phyloP scores from a whole-genome alignment of 2,888 invertebrate genomes.

The Amaurobius ferox region DNA sequence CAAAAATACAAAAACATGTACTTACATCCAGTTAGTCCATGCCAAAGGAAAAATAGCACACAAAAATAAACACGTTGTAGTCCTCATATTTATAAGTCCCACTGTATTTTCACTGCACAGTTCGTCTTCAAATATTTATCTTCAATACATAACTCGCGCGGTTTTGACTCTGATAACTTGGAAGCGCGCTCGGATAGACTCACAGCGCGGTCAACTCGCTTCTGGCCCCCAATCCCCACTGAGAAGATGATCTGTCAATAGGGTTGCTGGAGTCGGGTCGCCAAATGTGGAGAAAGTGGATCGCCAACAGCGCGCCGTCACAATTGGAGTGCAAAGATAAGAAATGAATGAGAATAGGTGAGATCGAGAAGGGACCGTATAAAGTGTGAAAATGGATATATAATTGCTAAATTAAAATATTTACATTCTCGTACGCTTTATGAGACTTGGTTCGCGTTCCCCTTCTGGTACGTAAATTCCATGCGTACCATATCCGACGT shows the following conservation, averaged over 20 bases:
- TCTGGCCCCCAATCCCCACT: constrained; percentile 30
- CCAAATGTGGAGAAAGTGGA: not conserved
- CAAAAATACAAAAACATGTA: constrained; percentile 5
- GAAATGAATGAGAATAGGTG: constrained; percentile 8
- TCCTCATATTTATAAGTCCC: constrained; percentile 13
- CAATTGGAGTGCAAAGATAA: constrained; percentile 35
- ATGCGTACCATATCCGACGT: too few relatives aligned
- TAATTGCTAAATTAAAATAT: too few relatives aligned
- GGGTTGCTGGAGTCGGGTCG: constrained; percentile 39
- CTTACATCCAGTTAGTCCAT: constrained; percentile 62
- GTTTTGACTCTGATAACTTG: not conserved
- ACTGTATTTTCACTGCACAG: not conserved
- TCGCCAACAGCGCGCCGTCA: constrained; percentile 25
- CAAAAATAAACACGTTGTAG: constrained; percentile 41
- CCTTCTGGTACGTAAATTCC: too few relatives aligned
- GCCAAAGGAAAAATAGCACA: constrained; percentile 43
- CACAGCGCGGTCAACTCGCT: constrained; percentile 44
- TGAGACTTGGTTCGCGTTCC: too few relatives aligned
- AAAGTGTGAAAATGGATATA: constrained; percentile 8
- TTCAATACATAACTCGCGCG: not conserved
- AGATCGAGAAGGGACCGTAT: not conserved
- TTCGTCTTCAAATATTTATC: constrained; percentile 15
- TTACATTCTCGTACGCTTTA: too few relatives aligned
- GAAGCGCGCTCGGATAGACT: constrained; percentile 12
- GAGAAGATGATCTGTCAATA: constrained; percentile 57